Percentiles rank a stretch among this genome's conserved stretches.
Evolutionary conservation across 2,113 vertebrate genomes (phyloP).

Genomic region (Rafetus swinhoei): DNA sequence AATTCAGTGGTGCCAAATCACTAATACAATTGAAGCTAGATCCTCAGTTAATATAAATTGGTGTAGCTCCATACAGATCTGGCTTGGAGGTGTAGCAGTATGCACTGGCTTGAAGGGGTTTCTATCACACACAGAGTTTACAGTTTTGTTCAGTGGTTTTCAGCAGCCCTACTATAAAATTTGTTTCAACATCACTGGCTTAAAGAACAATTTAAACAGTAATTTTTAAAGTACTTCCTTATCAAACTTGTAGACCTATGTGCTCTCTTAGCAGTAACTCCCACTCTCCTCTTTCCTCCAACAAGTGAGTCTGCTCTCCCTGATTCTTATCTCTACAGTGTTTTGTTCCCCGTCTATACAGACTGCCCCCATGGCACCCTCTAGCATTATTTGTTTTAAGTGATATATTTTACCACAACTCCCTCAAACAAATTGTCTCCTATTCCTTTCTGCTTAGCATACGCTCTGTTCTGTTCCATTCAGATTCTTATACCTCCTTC

Average conservation of each 20-base stretch:
- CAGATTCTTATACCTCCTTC: no score
- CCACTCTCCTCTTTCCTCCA: background rate
- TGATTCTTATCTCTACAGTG: background rate
- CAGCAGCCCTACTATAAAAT: no score
- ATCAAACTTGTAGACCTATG: background rate
- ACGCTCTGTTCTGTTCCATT: background rate
- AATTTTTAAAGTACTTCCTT: background rate
- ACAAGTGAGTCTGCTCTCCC: background rate
- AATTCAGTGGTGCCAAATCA: constrained; percentile 8
- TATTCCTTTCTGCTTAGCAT: background rate
- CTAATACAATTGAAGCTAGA: background rate
- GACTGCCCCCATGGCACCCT: background rate
- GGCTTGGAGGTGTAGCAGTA: no score
- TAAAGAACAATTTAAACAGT: background rate
- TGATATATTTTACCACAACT: background rate
- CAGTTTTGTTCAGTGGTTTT: background rate
- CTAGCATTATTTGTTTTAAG: background rate
- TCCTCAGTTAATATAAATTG: no score
- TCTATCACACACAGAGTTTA: no score
- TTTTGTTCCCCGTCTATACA: background rate
- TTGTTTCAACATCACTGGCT: no score
- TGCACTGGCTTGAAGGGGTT: no score
- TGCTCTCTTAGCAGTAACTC: background rate
- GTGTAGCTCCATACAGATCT: no score
- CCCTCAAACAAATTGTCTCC: background rate